Base-by-base conservation (phyloP, 2,797 vertebrate genomes). In the Coranthus polyacanthus region DNA sequence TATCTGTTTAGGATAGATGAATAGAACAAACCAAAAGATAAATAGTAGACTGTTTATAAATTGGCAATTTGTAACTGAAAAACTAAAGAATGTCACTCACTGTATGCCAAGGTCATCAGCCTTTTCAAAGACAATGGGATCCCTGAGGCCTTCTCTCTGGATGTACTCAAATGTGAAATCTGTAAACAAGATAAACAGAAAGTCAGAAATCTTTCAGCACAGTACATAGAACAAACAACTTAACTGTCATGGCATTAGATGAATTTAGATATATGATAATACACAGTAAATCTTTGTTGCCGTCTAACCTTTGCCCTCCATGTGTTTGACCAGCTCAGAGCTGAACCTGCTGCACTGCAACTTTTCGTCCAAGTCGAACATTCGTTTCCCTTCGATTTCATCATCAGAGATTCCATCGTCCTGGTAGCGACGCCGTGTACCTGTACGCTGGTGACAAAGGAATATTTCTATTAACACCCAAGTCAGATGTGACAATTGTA, bases 321-420 rank as follows among this genome's bases (percentile, higher is more conserved):
- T 98, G 87, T 95, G 94, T 82, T 95, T 96, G 79, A 99, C 93
- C 29, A 99, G 93, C 34, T 96, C 92, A n/a, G 93, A 95, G 79
- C 92, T 94, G 52, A 96, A 99, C 82, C 94, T 93, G 71, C 89
- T 83, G 68, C 95, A 95, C 16, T 91, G 86, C 69, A 99, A 93
- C 83, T 99, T 99, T 67, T 99, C 97, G 39, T 99, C 95, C 24
- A 99, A 90, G 86, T 99, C 96, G 80, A 99, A 99, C 0, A 92
- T 97, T 59, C 97, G 94, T 81, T 98, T 99, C 16, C 98, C 98
- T 82, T 99, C 98, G 16, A 99, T 99, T 89, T 99, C 98, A 65
- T 99, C 98, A 12, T 99, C 98, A 0, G 98, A 99, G 82, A 99
- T 98, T 29, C 97, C 97, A 38, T 99, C 98, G 0, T 99, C 98